Evolutionary conservation across 2,888 invertebrate genomes (phyloP).

Genomic region (Sinotaia quadrata): DNA sequence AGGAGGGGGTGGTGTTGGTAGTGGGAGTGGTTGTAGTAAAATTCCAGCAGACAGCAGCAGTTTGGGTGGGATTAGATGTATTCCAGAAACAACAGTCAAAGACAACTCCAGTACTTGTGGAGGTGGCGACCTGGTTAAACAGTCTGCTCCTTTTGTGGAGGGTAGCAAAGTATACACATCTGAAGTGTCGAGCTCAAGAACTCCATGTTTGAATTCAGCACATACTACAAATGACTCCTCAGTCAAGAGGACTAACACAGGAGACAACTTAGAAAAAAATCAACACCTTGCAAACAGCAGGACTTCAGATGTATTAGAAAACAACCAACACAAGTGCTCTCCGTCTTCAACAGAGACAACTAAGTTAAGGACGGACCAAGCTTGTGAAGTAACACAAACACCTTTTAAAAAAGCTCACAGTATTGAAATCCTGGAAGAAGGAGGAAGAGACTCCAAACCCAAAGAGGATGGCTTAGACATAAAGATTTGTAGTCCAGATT

Average conservation of each 20-base stretch:
- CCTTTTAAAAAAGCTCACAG: slow-evolving; percentile 4
- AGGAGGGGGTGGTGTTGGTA: slow-evolving; percentile 22
- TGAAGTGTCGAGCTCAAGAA: slow-evolving; percentile 7
- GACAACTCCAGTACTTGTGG: not conserved
- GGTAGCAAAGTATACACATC: slow-evolving; percentile 17
- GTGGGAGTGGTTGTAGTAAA: slow-evolving; percentile 23
- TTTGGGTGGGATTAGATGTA: slow-evolving; percentile 5
- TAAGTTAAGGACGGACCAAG: slow-evolving; percentile 24
- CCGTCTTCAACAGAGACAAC: slow-evolving; percentile 19
- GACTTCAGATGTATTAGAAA: slow-evolving; percentile 10
- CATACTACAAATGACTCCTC: slow-evolving; percentile 1
- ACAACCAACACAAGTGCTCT: slow-evolving; percentile 12
- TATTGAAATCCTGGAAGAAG: not conserved
- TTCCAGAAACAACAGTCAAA: slow-evolving; percentile 21
- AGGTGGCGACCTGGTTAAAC: not conserved
- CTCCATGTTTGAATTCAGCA: slow-evolving; percentile 6
- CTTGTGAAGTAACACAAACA: slow-evolving; percentile 13
- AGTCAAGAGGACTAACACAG: slow-evolving; percentile 14
- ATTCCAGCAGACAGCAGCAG: slow-evolving; percentile 12
- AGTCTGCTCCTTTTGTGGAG: slow-evolving; percentile 4
- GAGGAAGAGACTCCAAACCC: slow-evolving; percentile 1
- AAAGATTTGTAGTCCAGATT: slow-evolving; percentile 12
- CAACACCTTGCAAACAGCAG: slow-evolving; percentile 17
- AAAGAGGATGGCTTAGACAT: slow-evolving; percentile 1
- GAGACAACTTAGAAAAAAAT: slow-evolving; percentile 10